Evolutionary conservation across 2,113 vertebrate species (phyloP).

Genomic region (Thymallus thymallus): DNA sequence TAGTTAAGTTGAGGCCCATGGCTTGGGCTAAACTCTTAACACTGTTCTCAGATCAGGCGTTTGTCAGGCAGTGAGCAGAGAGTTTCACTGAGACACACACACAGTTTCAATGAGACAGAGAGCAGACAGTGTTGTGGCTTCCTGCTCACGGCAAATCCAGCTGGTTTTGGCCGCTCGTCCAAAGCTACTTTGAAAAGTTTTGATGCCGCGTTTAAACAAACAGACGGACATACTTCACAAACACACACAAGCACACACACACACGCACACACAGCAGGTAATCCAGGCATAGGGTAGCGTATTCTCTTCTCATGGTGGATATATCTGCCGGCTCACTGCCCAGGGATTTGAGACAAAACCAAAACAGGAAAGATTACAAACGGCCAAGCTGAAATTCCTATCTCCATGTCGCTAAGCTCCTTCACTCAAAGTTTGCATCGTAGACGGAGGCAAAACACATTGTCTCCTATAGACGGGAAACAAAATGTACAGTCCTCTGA

Average conservation of each 20-base stretch:
- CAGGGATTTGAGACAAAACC: conserved; percentile 26
- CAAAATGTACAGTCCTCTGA: not conserved
- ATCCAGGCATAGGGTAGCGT: not conserved
- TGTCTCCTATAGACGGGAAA: not conserved
- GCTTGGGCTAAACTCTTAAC: too few species aligned
- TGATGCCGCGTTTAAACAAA: not conserved
- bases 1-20: too few species aligned
- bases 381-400: conserved; percentile 7
- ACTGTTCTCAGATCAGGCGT: not conserved
- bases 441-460: not conserved
- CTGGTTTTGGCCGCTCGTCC: conserved; percentile 14
- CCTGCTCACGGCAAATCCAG: conserved; percentile 11
- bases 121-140: not conserved
- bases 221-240: not conserved
- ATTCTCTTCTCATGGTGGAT: conserved; percentile 10
- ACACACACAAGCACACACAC: not conserved
- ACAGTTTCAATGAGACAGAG: not conserved
- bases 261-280: not conserved
- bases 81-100: not conserved
- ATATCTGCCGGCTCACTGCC: not conserved
- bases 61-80: not conserved
- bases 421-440: conserved; percentile 20
- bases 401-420: conserved; percentile 30
- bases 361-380: conserved; percentile 25
- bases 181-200: conserved; percentile 24